Percentiles rank a stretch among this genome's conserved stretches.
Evolutionary conservation across 2,888 invertebrate species (phyloP).

Genomic region (Hylaea fasciaria): DNA sequence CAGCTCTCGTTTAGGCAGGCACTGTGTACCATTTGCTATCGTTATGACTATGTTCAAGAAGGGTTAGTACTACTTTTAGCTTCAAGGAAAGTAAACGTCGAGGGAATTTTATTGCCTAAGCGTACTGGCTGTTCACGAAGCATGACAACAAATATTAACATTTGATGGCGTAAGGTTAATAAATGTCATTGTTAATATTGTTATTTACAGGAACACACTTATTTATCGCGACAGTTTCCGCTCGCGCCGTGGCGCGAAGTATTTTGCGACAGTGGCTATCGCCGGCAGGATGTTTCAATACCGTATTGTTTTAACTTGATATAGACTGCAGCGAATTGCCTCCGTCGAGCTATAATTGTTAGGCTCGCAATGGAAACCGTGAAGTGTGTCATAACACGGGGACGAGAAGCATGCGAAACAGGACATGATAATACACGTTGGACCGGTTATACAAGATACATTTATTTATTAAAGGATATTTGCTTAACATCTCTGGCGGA

Average conservation of each 20-base stretch:
- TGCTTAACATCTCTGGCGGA: too few species aligned
- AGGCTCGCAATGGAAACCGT: background rate
- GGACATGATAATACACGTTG: background rate
- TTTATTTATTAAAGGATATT: too few species aligned
- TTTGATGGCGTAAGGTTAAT: conserved; percentile 11
- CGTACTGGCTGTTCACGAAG: too few species aligned
- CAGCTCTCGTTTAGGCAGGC: conserved; percentile 1
- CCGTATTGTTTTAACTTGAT: conserved; percentile 48
- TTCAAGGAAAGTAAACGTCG: too few species aligned
- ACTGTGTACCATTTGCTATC: background rate
- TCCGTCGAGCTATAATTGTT: background rate
- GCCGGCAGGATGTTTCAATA: conserved; percentile 48
- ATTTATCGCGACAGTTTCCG: conserved; percentile 56
- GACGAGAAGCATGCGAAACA: conserved; percentile 6
- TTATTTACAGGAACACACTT: conserved; percentile 50
- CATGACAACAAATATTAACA: conserved; percentile 1
- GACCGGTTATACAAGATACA: background rate
- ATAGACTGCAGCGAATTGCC: conserved; percentile 32
- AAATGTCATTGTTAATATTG: conserved; percentile 9
- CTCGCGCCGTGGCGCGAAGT: conserved; percentile 48
- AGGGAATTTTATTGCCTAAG: background rate
- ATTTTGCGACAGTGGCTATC: conserved; percentile 48
- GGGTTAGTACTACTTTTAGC: too few species aligned
- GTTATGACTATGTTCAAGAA: too few species aligned
- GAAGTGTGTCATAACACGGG: background rate